Evolutionary conservation across 2,113 vertebrate species (phyloP).

Genomic region (Zapus hudsonius): DNA sequence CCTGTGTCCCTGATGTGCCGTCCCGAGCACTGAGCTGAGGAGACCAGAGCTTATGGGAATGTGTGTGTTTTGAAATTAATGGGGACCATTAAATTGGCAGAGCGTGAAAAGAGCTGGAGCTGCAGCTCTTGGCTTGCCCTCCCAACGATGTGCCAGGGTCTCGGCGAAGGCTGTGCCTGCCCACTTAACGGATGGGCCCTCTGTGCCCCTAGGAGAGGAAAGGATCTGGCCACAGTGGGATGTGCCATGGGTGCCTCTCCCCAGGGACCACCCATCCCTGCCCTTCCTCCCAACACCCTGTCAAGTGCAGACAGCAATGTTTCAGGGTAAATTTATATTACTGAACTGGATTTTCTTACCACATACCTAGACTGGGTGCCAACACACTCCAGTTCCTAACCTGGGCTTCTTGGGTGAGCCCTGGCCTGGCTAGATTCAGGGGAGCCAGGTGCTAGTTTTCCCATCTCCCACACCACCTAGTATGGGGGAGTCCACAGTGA

Average conservation of each 20-base stretch:
- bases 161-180: not conserved
- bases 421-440: not conserved
- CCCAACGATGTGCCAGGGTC: not conserved
- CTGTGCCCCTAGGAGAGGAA: not conserved
- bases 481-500: not conserved
- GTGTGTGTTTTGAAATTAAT: slow-evolving; percentile 75
- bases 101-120: slow-evolving; percentile 63
- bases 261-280: too few species aligned
- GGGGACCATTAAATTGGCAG: slow-evolving; percentile 62
- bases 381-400: not conserved
- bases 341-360: not conserved
- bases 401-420: not conserved
- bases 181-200: not conserved
- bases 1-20: not conserved
- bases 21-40: slow-evolving; percentile 35
- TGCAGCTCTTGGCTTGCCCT: slow-evolving; percentile 44
- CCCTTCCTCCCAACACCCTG: not conserved
- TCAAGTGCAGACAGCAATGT: not conserved
- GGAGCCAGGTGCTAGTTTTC: not conserved
- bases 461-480: rapidly evolving
- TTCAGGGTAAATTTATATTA: rapidly evolving
- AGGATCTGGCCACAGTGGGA: not conserved
- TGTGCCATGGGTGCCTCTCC: not conserved
- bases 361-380: not conserved
- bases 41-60: slow-evolving; percentile 37